These are phyloP conservation scores for Pollenia amentaria DNA, from an alignment of 2,888 invertebrate genomes.

Conservation along the genomic window DNA sequence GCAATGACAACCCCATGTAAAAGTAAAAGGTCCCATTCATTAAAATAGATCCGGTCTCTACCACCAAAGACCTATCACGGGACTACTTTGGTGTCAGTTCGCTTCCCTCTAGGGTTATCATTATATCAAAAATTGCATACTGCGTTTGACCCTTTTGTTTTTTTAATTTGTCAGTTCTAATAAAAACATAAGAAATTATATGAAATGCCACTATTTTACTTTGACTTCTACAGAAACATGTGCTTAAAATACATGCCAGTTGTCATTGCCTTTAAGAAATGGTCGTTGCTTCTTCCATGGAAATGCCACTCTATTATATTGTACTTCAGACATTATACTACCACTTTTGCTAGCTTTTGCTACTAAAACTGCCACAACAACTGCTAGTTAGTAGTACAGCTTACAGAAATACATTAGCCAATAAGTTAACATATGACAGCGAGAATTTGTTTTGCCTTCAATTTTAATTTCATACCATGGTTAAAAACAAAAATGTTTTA, in stretches of 20 bases:
- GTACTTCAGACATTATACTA: constrained; percentile 26
- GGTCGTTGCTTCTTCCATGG: constrained; percentile 9
- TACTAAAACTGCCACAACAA: constrained; percentile 17
- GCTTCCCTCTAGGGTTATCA: too few species aligned
- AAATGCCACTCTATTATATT: constrained; percentile 40
- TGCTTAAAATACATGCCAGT: constrained; percentile 32
- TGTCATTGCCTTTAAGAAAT: constrained; percentile 13
- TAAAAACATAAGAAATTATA: constrained; percentile 34
- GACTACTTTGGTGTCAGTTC: too few species aligned
- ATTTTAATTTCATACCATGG: constrained; percentile 4
- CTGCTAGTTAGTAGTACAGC: neutral
- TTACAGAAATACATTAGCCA: constrained; percentile 13
- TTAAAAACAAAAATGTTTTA: constrained; percentile 13
- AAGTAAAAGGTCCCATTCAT: too few species aligned
- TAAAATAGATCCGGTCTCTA: too few species aligned
- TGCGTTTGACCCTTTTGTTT: neutral
- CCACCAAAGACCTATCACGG: too few species aligned
- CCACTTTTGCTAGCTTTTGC: constrained; percentile 24
- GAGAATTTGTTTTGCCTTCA: constrained; percentile 13
- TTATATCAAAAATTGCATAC: neutral
- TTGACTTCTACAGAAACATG: constrained; percentile 28
- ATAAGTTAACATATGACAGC: neutral
- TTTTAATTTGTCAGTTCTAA: constrained; percentile 5
- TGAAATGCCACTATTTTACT: constrained; percentile 52
- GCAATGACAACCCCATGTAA: too few species aligned